Evolutionary conservation across 2,113 vertebrate genomes (phyloP), one percentile per base, ranked within the genome.

Genomic region (Fulica atra): DNA sequence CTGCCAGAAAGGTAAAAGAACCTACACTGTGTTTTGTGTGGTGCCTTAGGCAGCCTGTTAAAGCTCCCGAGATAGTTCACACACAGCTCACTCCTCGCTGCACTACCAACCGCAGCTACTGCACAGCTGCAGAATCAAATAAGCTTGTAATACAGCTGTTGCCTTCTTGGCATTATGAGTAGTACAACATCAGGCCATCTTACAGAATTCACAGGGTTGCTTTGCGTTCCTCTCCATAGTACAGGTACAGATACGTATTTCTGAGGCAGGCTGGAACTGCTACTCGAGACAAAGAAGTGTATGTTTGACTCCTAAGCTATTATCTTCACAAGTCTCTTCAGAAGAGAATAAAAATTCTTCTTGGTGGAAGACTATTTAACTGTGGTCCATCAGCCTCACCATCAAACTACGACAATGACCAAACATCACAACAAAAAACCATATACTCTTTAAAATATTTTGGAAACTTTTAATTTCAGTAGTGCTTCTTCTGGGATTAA

Each of bases 241-340:
- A 65, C 23, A 44, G 44, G 38, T 36, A 61, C 0, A 73, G 29
- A 25, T 6, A 18, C 4, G 6, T 36, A 63, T 48, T 70, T 80
- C n/a, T 65, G 42, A 51, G 13, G 36, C 5, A 80, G 25, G 13
- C 11, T 91, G n/a, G 16, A 69, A 70, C 12, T 14, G 63, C 24
- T 69, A 29, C 14, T 40, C 4, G 20, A 56, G 71, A 26, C 42
- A 36, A 0, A 3, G 1, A 2, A 69, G 16, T 5, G 1, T 33
- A 36, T 25, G 59, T 69, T 33, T 59, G 26, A 60, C 40, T 57
- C 44, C 11, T 29, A 56, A 60, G 4, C 23, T 81, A 31, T 1
- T 73, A 29, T 5, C 4, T 78, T 60, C 26, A 59, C 8, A 66
- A 69, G 56, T 15, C 56, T 74, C 9, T 73, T 81, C 7, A 29